phyloP scores from a whole-genome alignment of 2,888 invertebrate species.

The Epistrophe eligans region DNA sequence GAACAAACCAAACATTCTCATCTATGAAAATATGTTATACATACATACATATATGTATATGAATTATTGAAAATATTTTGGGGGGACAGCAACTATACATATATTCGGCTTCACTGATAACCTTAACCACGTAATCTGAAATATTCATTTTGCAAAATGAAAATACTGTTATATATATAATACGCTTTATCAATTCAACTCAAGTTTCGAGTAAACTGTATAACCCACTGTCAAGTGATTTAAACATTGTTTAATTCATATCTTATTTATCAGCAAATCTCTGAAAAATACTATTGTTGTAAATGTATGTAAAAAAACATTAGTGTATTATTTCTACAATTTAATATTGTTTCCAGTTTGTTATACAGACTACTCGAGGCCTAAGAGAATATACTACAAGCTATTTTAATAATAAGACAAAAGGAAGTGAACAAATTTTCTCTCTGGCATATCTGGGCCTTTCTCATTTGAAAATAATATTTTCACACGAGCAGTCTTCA shows the following conservation, averaged over 20 bases:
- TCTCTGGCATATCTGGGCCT: constrained; percentile 61
- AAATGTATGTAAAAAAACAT: background rate
- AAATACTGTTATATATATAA: background rate
- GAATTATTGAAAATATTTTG: background rate
- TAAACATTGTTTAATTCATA: background rate
- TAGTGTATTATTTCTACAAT: background rate
- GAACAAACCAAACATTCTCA: background rate
- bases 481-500: constrained; percentile 58
- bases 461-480: constrained; percentile 56
- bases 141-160: background rate
- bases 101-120: background rate
- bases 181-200: background rate
- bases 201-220: background rate
- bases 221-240: background rate
- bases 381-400: background rate
- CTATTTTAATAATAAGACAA: background rate
- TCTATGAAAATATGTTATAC: background rate
- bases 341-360: background rate
- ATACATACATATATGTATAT: too few species aligned
- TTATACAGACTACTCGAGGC: constrained; percentile 1
- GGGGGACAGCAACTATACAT: background rate
- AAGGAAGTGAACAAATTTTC: constrained; percentile 8
- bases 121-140: background rate
- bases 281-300: background rate
- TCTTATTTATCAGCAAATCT: background rate